These are phyloP conservation scores for Drosophila nigrodunni DNA, from an alignment of 1,140 invertebrate species.

Conservation along the genomic window DNA sequence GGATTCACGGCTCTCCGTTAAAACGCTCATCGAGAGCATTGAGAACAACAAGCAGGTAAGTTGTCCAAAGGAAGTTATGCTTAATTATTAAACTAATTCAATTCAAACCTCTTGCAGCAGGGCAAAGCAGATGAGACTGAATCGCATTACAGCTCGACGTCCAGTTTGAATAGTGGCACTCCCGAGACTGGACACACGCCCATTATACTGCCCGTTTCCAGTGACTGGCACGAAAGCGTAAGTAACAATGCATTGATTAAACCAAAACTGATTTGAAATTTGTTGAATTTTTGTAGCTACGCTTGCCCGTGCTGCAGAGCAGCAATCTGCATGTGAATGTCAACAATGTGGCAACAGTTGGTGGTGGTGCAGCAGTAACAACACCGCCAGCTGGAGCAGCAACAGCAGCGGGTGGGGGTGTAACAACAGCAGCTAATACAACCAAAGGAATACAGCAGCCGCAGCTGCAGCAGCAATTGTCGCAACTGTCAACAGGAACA, in stretches of 20 bases:
- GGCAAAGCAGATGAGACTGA: slow-evolving; percentile 75
- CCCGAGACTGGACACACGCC: slow-evolving; percentile 70
- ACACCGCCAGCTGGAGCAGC: slow-evolving; percentile 21
- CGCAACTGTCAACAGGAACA: slow-evolving; percentile 52
- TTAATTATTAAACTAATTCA: not conserved
- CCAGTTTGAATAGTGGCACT: slow-evolving; percentile 84
- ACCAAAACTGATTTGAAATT: not conserved
- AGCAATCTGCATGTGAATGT: slow-evolving; percentile 68
- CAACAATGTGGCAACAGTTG: slow-evolving; percentile 25
- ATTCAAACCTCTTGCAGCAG: slow-evolving; percentile 43
- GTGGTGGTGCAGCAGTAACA: slow-evolving; percentile 22
- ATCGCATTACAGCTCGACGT: slow-evolving; percentile 85
- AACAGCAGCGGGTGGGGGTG: slow-evolving; percentile 1
- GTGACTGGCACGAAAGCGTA: slow-evolving; percentile 81
- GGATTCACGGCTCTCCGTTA: slow-evolving; percentile 93
- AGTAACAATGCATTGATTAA: slow-evolving; percentile 15
- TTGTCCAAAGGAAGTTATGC: not conserved
- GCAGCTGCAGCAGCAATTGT: slow-evolving; percentile 53
- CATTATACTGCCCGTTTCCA: slow-evolving; percentile 65
- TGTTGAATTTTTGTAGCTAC: slow-evolving; percentile 42
- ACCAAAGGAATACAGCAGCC: slow-evolving; percentile 70
- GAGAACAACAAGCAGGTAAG: slow-evolving; percentile 94
- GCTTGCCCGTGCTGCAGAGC: slow-evolving; percentile 70
- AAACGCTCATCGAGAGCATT: slow-evolving; percentile 95
- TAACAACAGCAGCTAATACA: slow-evolving; percentile 57